Percentiles rank a stretch among this genome's conserved stretches.
Conservation (phyloP, 2,888 invertebrate genomes). For the Aromia moschata region DNA sequence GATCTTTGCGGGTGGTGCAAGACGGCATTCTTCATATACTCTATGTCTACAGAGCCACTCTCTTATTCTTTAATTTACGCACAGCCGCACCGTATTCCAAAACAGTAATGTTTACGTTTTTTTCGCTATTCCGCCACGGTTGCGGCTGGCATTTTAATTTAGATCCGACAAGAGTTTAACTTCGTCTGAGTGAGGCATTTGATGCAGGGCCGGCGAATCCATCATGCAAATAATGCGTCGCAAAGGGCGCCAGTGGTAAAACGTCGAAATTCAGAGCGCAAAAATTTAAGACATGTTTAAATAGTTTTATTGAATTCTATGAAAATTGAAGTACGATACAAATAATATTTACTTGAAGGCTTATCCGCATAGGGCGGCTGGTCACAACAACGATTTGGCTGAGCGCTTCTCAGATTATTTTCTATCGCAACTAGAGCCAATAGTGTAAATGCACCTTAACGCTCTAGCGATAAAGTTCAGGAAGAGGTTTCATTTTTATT, state of each 20-base stretch:
- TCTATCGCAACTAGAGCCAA: not conserved
- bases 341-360: too few species aligned
- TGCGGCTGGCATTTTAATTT: constrained; percentile 1
- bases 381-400: too few species aligned
- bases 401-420: too few species aligned
- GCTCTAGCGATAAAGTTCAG: not conserved
- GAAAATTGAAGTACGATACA: too few species aligned
- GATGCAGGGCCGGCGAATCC: too few species aligned
- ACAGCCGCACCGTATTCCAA: constrained; percentile 8
- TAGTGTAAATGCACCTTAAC: not conserved
- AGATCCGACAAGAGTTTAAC: not conserved
- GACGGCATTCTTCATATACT: constrained; percentile 41
- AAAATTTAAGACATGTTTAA: too few species aligned
- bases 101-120: constrained; percentile 14
- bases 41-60: constrained; percentile 12
- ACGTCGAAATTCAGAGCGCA: too few species aligned
- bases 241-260: too few species aligned
- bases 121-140: not conserved
- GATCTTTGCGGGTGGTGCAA: constrained; percentile 57
- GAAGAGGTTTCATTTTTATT: constrained; percentile 25
- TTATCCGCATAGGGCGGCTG: too few species aligned
- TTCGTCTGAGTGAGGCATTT: not conserved
- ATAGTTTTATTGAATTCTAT: too few species aligned
- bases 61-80: constrained; percentile 21
- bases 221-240: too few species aligned